These are phyloP conservation scores for Darevskia mixta DNA, from an alignment of 2,797 vertebrate species.

Conservation along the genomic window DNA sequence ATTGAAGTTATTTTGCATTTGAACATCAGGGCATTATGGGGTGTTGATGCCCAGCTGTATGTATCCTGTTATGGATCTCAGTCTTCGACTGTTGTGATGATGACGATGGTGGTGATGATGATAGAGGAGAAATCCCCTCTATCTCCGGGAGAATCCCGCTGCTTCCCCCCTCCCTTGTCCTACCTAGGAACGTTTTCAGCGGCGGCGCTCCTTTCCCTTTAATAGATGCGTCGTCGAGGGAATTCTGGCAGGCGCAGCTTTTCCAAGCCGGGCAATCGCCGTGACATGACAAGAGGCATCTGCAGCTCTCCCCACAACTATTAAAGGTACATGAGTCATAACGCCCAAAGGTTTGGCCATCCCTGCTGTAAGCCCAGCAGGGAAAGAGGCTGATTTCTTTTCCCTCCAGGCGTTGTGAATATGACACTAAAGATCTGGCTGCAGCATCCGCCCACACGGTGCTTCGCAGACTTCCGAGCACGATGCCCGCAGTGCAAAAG, in stretches of 20 bases:
- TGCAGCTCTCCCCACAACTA: not conserved
- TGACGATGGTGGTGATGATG: not conserved
- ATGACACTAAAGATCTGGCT: not conserved
- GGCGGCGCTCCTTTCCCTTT: not conserved
- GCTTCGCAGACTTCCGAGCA: not conserved
- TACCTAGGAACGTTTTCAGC: too few species aligned
- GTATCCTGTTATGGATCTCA: not conserved
- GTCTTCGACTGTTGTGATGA: not conserved
- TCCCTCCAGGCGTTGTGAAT: not conserved
- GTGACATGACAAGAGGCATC: not conserved
- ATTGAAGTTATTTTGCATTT: not conserved
- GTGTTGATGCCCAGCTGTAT: not conserved
- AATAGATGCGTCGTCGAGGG: too few species aligned
- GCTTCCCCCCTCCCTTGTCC: not conserved
- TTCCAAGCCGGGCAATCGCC: not conserved
- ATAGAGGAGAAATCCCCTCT: not conserved
- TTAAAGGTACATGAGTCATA: slow-evolving; percentile 13
- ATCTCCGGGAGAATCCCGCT: not conserved
- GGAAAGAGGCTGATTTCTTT: not conserved
- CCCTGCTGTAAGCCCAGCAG: not conserved
- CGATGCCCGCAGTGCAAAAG: not conserved
- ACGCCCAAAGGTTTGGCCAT: not conserved
- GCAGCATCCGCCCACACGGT: not conserved
- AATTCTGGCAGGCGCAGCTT: not conserved
- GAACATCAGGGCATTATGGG: not conserved